Evolutionary conservation across 1,140 invertebrate species (phyloP), one percentile per base, ranked within the genome.

Genomic region (Lordiphosa collinella): DNA sequence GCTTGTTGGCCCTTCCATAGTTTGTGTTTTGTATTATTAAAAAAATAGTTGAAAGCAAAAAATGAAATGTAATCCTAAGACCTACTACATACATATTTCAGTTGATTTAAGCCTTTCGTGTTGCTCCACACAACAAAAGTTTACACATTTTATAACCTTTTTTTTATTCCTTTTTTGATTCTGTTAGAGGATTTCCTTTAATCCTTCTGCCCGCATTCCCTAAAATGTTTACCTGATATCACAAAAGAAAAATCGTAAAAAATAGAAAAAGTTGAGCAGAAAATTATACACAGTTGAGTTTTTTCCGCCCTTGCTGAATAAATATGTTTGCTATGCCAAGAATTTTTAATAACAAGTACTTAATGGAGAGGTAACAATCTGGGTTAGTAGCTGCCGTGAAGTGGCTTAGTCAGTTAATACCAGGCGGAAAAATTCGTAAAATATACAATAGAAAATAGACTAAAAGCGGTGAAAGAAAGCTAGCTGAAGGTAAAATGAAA

Each of bases 311-410:
- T 5, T n/a, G 49, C 13, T 41, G 31, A 12, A 13, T 10, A 57
- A 66, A 57, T 35, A 51, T 66, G 62, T 47, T 51, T 47, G 46
- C 47, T 32, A 46, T 25, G 52, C 34, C 31, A 12, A 34, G 53
- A 57, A 58, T 67, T 67, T 66, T 67, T 66, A 67, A 67, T 66
- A 67, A 67, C 46, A 58, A 53, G 7, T 40, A 38, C 63, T 67
- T 67, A 67, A 67, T 66, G 53, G 32, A 40, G 46, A 66, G 62
- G 54, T 67, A 66, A 67, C 29, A 14, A 22, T 36, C 12, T n/a
- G 32, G 16, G 32, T 16, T 47, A 10, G 7, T 47, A 10, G 7
- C 29, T 34, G 9, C 56, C 37, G 37, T 29, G 29, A 40, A 31
- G 53, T 51, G 46, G 63, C 25, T 50, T n/a, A 58, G 44, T 50